Evolutionary conservation across 64 coral and sea anemone species (phyloP).

Genomic region (Stylophora pistillata): DNA sequence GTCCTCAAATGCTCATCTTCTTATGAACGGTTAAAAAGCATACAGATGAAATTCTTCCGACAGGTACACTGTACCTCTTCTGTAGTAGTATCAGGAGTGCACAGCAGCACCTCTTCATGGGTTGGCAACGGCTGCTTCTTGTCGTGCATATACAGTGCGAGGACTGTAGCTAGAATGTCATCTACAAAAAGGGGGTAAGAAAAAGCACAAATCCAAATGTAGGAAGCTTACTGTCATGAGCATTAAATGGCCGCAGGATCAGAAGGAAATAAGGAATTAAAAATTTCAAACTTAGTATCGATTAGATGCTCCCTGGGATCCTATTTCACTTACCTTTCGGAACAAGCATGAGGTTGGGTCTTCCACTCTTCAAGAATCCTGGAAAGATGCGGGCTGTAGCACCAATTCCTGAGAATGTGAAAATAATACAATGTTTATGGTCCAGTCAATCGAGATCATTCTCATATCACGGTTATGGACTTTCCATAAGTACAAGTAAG

Average conservation of each 20-base stretch:
- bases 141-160: constrained; percentile 78
- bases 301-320: neutral
- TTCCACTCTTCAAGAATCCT: constrained; percentile 60
- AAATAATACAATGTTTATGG: too few relatives aligned
- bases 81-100: constrained; percentile 67
- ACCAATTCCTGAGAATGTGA: constrained; percentile 31
- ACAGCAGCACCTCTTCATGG: constrained; percentile 70
- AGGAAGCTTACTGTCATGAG: too few relatives aligned
- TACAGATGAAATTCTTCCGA: neutral
- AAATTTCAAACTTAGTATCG: neutral
- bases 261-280: neutral
- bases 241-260: too few relatives aligned
- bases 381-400: constrained; percentile 50
- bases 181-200: neutral
- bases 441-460: too few relatives aligned
- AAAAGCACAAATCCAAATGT: too few relatives aligned
- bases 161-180: constrained; percentile 68
- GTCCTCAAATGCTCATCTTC: too few relatives aligned
- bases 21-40: too few relatives aligned
- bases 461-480: too few relatives aligned
- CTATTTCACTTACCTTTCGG: constrained; percentile 51
- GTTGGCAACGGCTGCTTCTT: constrained; percentile 60
- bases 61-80: constrained; percentile 49
- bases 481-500: too few relatives aligned
- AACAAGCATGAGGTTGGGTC: constrained; percentile 85